These are phyloP conservation scores for Enhydra lutris DNA, from an alignment of 2,113 vertebrate genomes.

Conservation along the genomic window DNA sequence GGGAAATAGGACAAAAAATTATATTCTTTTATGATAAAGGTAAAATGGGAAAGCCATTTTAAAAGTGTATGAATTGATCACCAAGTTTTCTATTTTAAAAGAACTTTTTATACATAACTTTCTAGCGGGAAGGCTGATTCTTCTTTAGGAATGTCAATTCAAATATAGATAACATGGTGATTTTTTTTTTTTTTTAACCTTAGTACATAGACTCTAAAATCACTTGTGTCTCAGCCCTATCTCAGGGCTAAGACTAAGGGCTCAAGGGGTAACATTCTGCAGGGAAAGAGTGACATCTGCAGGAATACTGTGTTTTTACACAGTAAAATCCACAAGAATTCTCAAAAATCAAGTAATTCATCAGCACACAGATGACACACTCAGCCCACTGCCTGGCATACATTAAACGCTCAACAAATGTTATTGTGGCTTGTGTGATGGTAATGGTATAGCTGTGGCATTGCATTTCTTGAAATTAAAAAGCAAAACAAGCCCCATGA, in stretches of 20 bases:
- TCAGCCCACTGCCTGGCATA: background rate
- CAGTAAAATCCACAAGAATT: background rate
- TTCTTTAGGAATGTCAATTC: background rate
- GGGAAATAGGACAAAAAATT: background rate
- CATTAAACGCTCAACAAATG: background rate
- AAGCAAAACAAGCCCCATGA: background rate
- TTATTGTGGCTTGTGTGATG: background rate
- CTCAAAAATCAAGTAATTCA: background rate
- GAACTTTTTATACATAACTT: background rate
- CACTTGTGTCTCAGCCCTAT: background rate
- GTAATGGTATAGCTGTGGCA: background rate
- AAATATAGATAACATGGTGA: background rate
- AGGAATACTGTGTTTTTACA: slow-evolving; percentile 50
- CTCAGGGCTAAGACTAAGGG: background rate
- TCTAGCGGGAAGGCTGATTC: background rate
- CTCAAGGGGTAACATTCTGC: background rate
- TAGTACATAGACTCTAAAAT: background rate
- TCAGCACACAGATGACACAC: background rate
- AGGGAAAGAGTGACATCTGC: slow-evolving; percentile 73
- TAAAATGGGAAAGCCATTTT: background rate
- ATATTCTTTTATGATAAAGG: background rate
- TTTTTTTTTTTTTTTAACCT: background rate
- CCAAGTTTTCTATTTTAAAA: background rate
- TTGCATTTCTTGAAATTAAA: background rate
- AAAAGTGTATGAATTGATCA: background rate